Conservation (phyloP, 2,888 invertebrate species). For the Xestobium rufovillosum region DNA sequence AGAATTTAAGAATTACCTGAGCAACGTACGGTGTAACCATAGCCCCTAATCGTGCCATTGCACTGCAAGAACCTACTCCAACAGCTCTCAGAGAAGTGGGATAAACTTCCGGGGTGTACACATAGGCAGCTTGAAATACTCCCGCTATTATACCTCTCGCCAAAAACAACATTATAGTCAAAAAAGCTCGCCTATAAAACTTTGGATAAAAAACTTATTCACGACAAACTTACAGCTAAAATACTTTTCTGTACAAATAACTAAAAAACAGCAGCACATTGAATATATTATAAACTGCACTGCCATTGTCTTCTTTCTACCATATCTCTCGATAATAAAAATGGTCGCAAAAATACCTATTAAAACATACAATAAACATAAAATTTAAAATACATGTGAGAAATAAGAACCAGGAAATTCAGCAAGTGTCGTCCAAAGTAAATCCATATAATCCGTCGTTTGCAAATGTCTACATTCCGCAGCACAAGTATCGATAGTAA, state of each 20-base stretch:
- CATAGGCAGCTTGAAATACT: constrained; percentile 91
- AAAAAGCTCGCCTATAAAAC: constrained; percentile 57
- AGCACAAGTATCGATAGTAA: constrained; percentile 49
- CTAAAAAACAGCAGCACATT: constrained; percentile 62
- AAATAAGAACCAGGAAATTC: constrained; percentile 74
- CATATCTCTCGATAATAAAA: constrained; percentile 81
- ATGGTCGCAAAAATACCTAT: constrained; percentile 81
- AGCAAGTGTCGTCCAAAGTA: constrained; percentile 88
- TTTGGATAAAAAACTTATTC: constrained; percentile 19
- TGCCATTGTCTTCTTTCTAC: constrained; percentile 88
- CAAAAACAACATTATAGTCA: constrained; percentile 78
- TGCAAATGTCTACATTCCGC: constrained; percentile 65
- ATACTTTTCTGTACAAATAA: constrained; percentile 66
- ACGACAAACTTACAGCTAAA: constrained; percentile 31
- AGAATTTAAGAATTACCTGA: constrained; percentile 54
- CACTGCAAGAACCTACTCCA: constrained; percentile 88
- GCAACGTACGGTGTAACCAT: constrained; percentile 93
- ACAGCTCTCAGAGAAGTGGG: constrained; percentile 82
- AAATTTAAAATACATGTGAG: constrained; percentile 7
- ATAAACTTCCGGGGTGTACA: constrained; percentile 93
- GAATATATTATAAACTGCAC: constrained; percentile 84
- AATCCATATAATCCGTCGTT: constrained; percentile 84
- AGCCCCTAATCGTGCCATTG: constrained; percentile 84
- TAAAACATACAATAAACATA: constrained; percentile 24
- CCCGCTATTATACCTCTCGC: constrained; percentile 90